Evolutionary conservation across 2,797 vertebrate species (phyloP).

Genomic region (Petrocephalus schoutedeni): DNA sequence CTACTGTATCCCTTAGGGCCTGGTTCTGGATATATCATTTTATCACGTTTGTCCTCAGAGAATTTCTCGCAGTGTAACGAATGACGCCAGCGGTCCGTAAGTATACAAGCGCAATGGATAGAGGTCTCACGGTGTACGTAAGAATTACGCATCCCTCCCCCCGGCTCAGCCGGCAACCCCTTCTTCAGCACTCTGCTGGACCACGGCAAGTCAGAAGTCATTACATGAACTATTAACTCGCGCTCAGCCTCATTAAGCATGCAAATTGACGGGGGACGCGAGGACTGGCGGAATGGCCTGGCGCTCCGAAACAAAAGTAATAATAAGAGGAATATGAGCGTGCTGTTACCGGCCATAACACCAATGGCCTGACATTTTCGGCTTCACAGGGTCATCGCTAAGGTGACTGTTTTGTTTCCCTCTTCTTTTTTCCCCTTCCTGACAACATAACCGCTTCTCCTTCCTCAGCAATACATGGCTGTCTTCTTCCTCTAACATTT

Average conservation of each 20-base stretch:
- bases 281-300: conserved; percentile 46
- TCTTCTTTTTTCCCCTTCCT: conserved; percentile 40
- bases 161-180: conserved; percentile 32
- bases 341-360: not conserved
- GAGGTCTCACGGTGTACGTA: conserved; percentile 13
- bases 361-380: conserved; percentile 43
- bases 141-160: conserved; percentile 32
- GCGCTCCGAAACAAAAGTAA: conserved; percentile 26
- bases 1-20: not conserved
- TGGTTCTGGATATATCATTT: not conserved
- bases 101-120: not conserved
- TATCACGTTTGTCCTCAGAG: not conserved
- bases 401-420: conserved; percentile 64
- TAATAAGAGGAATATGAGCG: conserved; percentile 10
- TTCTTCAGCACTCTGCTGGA: conserved; percentile 33
- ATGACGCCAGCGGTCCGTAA: not conserved
- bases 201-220: conserved; percentile 96
- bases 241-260: conserved; percentile 96
- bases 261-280: conserved; percentile 84
- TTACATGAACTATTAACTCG: conserved; percentile 99
- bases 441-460: not conserved
- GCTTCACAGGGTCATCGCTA: conserved; percentile 35
- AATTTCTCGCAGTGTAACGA: not conserved
- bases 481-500: not conserved
- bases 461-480: conserved; percentile 8